A percentile compares a stretch with the other conserved stretches of the same genome.
Conservation (phyloP, 1,140 invertebrate genomes). For the Drosophila subpulchrella region DNA sequence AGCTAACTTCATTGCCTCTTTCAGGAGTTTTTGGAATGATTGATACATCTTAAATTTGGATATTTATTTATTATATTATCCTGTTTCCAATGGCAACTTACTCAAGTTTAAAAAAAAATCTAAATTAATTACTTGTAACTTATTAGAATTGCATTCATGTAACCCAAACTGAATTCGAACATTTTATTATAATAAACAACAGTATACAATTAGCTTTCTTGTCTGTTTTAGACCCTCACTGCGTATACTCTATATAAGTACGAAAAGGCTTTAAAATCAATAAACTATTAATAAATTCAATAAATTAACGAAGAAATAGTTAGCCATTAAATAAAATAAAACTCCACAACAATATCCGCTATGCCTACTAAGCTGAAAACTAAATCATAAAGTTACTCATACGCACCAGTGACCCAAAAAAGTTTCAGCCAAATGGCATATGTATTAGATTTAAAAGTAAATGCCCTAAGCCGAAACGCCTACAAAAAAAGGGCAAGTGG, state of each 20-base stretch:
- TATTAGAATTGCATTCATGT: too few species aligned
- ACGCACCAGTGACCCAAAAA: conserved; percentile 67
- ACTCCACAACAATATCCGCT: conserved; percentile 15
- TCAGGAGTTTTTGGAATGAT: too few species aligned
- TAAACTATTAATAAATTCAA: too few species aligned
- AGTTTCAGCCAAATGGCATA: conserved; percentile 17
- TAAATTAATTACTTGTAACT: too few species aligned
- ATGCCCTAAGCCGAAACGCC: conserved; percentile 26
- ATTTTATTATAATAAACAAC: too few species aligned
- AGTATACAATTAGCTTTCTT: neutral
- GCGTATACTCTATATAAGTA: conserved; percentile 35
- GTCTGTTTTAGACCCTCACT: neutral
- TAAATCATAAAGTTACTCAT: conserved; percentile 46
- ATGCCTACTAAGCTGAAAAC: conserved; percentile 5
- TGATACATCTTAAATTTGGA: too few species aligned
- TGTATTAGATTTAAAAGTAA: conserved; percentile 23
- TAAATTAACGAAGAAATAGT: neutral
- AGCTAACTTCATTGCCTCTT: neutral
- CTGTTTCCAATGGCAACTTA: too few species aligned
- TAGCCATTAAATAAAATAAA: conserved; percentile 6
- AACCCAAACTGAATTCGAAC: too few species aligned
- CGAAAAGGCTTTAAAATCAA: conserved; percentile 15
- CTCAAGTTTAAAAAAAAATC: too few species aligned
- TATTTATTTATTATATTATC: too few species aligned
- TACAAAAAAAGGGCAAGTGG: conserved; percentile 26